Conservation (phyloP, 2,113 vertebrate genomes). For the Periophthalmodon schlosseri region DNA sequence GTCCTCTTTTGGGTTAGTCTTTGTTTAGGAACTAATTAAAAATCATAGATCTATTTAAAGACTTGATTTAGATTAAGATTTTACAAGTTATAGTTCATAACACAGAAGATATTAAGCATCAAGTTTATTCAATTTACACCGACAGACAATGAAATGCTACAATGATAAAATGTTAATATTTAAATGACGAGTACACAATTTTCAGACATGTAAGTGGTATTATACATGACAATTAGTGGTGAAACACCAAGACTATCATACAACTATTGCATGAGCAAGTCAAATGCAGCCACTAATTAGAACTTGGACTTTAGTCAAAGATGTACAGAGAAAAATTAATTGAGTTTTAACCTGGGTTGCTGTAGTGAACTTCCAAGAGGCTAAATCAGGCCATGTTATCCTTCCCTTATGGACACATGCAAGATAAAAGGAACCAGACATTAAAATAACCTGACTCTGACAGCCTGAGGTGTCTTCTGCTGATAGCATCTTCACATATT, state of each 20-base stretch:
- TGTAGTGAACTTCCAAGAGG: slow-evolving; percentile 1
- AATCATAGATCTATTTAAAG: too few relatives aligned
- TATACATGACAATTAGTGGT: slow-evolving; percentile 19
- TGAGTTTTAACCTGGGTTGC: not conserved
- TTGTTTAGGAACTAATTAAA: too few relatives aligned
- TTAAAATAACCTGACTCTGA: not conserved
- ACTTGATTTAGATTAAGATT: too few relatives aligned
- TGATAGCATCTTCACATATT: slow-evolving; percentile 12
- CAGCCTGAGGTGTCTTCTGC: not conserved
- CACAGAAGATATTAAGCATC: not conserved
- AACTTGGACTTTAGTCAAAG: slow-evolving; percentile 20
- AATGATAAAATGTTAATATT: not conserved
- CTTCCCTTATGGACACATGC: slow-evolving; percentile 24
- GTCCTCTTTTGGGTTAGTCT: too few relatives aligned
- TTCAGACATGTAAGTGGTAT: slow-evolving; percentile 47
- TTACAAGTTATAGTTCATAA: not conserved
- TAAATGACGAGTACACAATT: slow-evolving; percentile 17
- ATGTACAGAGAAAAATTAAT: slow-evolving; percentile 16
- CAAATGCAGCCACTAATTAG: not conserved
- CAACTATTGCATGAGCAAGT: slow-evolving; percentile 24
- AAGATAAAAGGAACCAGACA: slow-evolving; percentile 1
- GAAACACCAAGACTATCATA: slow-evolving; percentile 25
- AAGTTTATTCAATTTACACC: not conserved
- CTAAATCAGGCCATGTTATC: slow-evolving; percentile 1
- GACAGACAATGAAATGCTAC: not conserved